These are phyloP conservation scores for Arion vulgaris DNA, from an alignment of 1,140 invertebrate species.

Conservation along the genomic window DNA sequence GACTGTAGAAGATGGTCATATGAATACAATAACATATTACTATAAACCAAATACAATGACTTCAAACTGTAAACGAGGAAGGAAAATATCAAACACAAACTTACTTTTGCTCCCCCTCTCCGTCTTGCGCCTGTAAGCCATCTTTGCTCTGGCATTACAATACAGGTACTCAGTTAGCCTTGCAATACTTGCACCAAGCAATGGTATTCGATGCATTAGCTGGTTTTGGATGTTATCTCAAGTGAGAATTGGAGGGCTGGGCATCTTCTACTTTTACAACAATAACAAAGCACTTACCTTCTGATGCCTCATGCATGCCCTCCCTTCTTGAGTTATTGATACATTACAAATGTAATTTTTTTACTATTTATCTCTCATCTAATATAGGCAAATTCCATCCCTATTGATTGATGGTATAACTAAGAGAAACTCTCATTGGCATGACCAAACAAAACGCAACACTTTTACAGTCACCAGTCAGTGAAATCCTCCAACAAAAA, in stretches of 20 bases:
- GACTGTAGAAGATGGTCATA: no score
- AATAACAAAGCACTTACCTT: not conserved
- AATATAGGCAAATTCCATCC: not conserved
- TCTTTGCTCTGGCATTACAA: slow-evolving; percentile 17
- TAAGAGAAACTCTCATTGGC: not conserved
- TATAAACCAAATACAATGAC: not conserved
- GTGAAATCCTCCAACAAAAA: not conserved
- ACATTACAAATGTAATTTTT: not conserved
- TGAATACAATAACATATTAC: not conserved
- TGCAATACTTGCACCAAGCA: not conserved
- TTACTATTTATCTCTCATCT: not conserved
- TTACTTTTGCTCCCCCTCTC: slow-evolving; percentile 9
- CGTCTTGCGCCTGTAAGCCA: slow-evolving; percentile 22
- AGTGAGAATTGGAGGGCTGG: slow-evolving; percentile 15
- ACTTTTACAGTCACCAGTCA: not conserved
- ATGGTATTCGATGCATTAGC: slow-evolving; percentile 5
- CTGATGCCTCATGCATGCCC: slow-evolving; percentile 16
- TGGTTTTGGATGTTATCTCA: slow-evolving; percentile 11
- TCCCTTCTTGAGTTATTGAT: not conserved
- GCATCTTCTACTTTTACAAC: slow-evolving; percentile 7
- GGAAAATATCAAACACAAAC: not conserved
- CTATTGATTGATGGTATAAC: not conserved
- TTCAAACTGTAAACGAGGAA: not conserved
- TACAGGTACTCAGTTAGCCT: slow-evolving; percentile 17
- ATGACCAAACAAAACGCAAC: not conserved